Conservation (phyloP, 2,113 vertebrate species). For the Oreochromis spilurus region DNA sequence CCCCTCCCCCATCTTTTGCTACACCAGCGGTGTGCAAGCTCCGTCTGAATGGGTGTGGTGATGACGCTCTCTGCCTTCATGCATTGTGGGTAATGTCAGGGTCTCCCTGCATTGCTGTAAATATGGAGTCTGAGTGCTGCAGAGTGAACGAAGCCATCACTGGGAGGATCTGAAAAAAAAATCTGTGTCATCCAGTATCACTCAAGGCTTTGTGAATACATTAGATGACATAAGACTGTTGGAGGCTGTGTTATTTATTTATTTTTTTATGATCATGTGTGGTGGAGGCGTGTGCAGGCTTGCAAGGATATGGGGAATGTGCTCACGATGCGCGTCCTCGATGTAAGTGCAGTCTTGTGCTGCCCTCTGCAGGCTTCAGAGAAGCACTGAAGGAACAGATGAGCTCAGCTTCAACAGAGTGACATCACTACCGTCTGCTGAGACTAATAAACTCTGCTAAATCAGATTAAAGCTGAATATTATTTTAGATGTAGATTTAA, state of each 20-base stretch:
- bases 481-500: background rate
- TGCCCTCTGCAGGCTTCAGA: conserved; percentile 63
- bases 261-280: background rate
- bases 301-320: conserved; percentile 11
- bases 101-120: conserved; percentile 62
- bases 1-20: conserved; percentile 56
- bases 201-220: background rate
- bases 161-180: background rate
- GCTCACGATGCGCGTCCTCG: conserved; percentile 36
- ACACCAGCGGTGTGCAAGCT: conserved; percentile 36
- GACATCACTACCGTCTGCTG: conserved; percentile 28
- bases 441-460: background rate
- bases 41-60: conserved; percentile 69
- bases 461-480: background rate
- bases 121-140: conserved; percentile 47
- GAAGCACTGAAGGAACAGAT: background rate
- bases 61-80: conserved; percentile 51
- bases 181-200: background rate
- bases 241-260: background rate
- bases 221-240: background rate
- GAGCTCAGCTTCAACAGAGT: background rate
- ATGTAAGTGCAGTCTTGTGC: conserved; percentile 8
- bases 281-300: conserved; percentile 18
- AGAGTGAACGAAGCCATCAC: background rate
- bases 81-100: conserved; percentile 73